Conservation (phyloP, 2,888 invertebrate species). For the Eupithecia pulchellata region DNA sequence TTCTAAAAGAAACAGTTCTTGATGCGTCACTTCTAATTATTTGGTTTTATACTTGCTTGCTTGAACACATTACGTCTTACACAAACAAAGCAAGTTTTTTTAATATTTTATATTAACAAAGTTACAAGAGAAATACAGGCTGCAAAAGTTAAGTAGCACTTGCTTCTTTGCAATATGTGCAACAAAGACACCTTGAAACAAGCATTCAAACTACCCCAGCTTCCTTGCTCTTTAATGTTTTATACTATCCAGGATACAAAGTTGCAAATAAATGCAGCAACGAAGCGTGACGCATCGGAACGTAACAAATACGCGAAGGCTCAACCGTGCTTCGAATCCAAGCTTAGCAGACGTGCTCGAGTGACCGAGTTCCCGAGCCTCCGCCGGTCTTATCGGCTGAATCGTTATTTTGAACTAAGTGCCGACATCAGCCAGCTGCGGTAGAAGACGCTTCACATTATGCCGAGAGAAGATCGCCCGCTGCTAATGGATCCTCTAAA, state of each 20-base stretch:
- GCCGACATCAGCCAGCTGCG: slow-evolving; percentile 56
- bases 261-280: slow-evolving; percentile 37
- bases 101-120: slow-evolving; percentile 8
- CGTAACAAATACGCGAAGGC: slow-evolving; percentile 50
- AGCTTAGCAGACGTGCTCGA: slow-evolving; percentile 58
- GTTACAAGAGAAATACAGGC: slow-evolving; percentile 1
- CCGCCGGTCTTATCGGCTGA: slow-evolving; percentile 48
- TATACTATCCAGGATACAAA: neutral
- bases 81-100: neutral
- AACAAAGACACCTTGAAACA: slow-evolving; percentile 23
- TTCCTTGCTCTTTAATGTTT: neutral
- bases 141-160: slow-evolving; percentile 9
- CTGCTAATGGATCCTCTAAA: slow-evolving; percentile 47
- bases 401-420: slow-evolving; percentile 58
- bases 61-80: neutral
- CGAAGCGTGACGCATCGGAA: slow-evolving; percentile 34
- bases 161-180: slow-evolving; percentile 20
- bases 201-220: slow-evolving; percentile 11
- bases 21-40: neutral
- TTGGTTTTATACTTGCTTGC: neutral
- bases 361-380: slow-evolving; percentile 56
- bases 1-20: neutral
- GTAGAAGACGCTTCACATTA: slow-evolving; percentile 50
- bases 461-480: slow-evolving; percentile 41
- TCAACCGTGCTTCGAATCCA: slow-evolving; percentile 53